Evolutionary conservation across 2,113 vertebrate genomes (phyloP).

Genomic region (Brienomyrus longianalis): DNA sequence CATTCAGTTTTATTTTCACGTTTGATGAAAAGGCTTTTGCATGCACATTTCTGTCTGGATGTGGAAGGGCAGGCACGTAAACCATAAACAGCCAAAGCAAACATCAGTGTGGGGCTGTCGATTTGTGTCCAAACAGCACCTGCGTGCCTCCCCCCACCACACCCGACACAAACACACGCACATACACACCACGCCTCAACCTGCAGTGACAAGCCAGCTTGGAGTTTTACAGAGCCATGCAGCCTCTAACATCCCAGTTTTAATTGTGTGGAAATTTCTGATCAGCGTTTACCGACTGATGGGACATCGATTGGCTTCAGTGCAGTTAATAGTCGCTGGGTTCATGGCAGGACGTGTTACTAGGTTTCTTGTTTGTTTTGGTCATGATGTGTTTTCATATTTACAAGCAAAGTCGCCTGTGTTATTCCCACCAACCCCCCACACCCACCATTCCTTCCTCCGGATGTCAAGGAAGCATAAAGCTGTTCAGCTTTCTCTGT

Average conservation of each 20-base stretch:
- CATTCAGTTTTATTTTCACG: not conserved
- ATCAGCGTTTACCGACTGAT: not conserved
- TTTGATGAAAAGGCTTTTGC: not conserved
- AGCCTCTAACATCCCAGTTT: not conserved
- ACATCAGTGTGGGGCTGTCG: not conserved
- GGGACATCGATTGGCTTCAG: not conserved
- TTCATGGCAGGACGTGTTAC: not conserved
- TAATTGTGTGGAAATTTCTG: not conserved
- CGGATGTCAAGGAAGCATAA: conserved; percentile 38
- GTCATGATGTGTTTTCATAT: not conserved
- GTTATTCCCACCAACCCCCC: conserved; percentile 16
- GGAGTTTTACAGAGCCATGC: not conserved
- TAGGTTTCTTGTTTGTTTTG: not conserved
- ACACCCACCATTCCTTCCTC: conserved; percentile 8
- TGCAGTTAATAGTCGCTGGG: not conserved
- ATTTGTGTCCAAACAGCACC: not conserved
- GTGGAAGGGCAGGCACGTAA: not conserved
- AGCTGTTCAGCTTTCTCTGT: conserved; percentile 27
- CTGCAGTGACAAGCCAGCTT: not conserved
- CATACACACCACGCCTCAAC: not conserved
- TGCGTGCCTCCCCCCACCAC: not conserved
- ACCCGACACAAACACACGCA: not conserved
- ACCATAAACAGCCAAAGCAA: not conserved
- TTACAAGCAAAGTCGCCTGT: not conserved
- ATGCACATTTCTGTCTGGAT: not conserved